A percentile compares a stretch with the other conserved stretches of the same genome.
Conservation (phyloP, 2,888 invertebrate species). For the Thecocarcelia acutangulata region DNA sequence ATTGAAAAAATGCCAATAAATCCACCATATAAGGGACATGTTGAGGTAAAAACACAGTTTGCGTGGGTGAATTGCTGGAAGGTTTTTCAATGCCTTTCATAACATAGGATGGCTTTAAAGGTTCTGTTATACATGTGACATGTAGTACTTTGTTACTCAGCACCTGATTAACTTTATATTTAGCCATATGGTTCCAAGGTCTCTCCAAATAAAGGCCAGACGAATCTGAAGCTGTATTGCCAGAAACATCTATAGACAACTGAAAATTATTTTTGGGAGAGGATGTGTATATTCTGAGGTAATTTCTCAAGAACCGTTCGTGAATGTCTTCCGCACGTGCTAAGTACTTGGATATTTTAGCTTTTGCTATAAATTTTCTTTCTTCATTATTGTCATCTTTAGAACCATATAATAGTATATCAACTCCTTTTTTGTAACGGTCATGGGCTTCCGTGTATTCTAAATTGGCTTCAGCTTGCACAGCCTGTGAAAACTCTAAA, state of each 20-base stretch:
- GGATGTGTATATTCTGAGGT: conserved; percentile 17
- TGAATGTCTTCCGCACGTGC: conserved; percentile 80
- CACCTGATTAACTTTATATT: conserved; percentile 79
- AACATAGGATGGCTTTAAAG: conserved; percentile 76
- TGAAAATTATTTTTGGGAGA: conserved; percentile 74
- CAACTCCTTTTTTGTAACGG: conserved; percentile 80
- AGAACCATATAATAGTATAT: conserved; percentile 77
- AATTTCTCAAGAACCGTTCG: conserved; percentile 75
- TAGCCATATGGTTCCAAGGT: conserved; percentile 80
- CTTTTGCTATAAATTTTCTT: conserved; percentile 80
- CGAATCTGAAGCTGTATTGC: conserved; percentile 71
- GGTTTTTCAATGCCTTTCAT: conserved; percentile 81
- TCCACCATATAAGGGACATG: conserved; percentile 80
- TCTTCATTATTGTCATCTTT: conserved; percentile 80
- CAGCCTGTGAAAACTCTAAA: conserved; percentile 80
- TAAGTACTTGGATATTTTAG: conserved; percentile 80
- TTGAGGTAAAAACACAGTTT: conserved; percentile 80
- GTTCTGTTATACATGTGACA: conserved; percentile 80
- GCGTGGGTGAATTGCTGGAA: conserved; percentile 78
- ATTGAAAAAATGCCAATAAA: conserved; percentile 79
- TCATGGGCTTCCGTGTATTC: conserved; percentile 78
- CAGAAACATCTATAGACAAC: conserved; percentile 77
- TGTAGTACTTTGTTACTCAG: conserved; percentile 79
- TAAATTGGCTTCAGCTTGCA: conserved; percentile 80
- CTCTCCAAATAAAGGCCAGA: conserved; percentile 76